phyloP scores from a whole-genome alignment of 2,113 vertebrate species.

The Apodemus sylvaticus region DNA sequence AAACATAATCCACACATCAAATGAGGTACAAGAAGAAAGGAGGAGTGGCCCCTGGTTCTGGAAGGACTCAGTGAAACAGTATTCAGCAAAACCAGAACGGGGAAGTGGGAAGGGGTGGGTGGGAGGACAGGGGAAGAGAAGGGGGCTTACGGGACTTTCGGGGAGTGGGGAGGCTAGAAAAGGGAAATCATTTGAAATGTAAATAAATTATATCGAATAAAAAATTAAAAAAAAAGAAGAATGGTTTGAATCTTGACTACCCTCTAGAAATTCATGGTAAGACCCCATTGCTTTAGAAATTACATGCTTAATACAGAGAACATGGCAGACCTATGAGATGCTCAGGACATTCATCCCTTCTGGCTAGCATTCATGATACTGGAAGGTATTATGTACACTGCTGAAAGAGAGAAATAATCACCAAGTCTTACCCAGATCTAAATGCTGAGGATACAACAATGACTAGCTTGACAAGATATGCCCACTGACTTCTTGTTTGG shows the following conservation, averaged over 20 bases:
- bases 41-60: no score
- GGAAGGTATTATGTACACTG: neutral
- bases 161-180: no score
- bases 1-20: no score
- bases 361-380: accelerated
- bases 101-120: no score
- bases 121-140: no score
- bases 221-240: no score
- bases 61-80: no score
- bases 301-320: neutral
- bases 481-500: neutral
- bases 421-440: neutral
- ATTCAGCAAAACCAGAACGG: no score
- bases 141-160: no score
- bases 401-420: neutral
- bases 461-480: neutral
- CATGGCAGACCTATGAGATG: neutral
- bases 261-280: neutral
- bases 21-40: no score
- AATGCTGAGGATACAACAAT: neutral
- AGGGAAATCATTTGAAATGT: no score
- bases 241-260: neutral
- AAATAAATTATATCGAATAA: no score
- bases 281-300: neutral
- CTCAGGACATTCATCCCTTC: neutral